Evolutionary conservation across 2,888 invertebrate genomes (phyloP), one percentile per base, ranked within the genome.

Genomic region (Caradrina kadenii): DNA sequence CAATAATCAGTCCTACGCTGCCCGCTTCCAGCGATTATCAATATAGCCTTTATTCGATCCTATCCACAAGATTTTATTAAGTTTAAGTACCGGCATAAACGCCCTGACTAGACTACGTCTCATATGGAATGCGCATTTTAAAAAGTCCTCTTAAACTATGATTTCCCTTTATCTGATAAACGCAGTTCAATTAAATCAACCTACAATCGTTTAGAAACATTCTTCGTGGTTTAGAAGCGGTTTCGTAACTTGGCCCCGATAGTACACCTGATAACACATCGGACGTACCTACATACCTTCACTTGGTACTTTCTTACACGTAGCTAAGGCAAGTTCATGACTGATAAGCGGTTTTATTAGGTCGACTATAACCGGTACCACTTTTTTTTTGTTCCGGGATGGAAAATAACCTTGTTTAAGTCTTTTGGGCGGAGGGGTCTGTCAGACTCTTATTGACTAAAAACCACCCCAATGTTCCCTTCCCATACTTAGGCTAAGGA

Each of bases 221-320:
- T 77, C 49, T 39, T 55, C 22, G 55, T 21, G 31, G 17, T 39
- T 50, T 56, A 26, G 19, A 45, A 11, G 17, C 56, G 17, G 52
- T 80, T 69, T 53, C 71, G 60, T 54, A 71, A 83, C 45, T 11
- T 71, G 71, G 17, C 63, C 81, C 52, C 64, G 64, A 83, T 81
- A 73, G 50, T 35, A 13, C 73, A 81, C 64, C 66, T 73, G 81
- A 83, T 81, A 81, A 73, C 68, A 68, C 71, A 82, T 83, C 73
- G 35, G 39, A 19, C 31, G 17, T 50, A 58, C 1, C 1, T 52
- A 49, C 35, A 15, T 53, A 49, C 53, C 35, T 79, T 48, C 48
- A 17, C 53, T 35, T 49, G 3, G 21, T 52, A 62, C 55, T 48
- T 67, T 62, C 63, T 72, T 68, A 45, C 53, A 50, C 19, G 53